Base-by-base conservation (phyloP, 2,113 vertebrate genomes). In the Chloebia gouldiae region DNA sequence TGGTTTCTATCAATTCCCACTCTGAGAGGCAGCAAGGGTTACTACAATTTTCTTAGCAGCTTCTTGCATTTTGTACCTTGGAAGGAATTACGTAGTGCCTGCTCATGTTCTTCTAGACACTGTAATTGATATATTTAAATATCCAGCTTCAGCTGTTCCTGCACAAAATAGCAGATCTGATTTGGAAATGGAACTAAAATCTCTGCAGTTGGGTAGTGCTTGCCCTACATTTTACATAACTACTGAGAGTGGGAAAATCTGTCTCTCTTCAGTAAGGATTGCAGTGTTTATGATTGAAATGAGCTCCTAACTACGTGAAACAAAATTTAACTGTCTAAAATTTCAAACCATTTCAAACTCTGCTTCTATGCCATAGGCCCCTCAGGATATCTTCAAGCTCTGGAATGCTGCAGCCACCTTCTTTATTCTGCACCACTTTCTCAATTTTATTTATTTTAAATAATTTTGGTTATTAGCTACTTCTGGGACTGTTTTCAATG, bases 51-150 rank as follows among this genome's bases (percentile, higher is more conserved):
- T 94, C 81, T 85, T 35, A 80, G 71, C 75, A 87, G 93, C 78
- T 89, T 82, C 93, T 85, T 96, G 91, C 73, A 57, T 92, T 97
- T 85, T 95, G 70, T 89, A 85, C 78, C 87, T 87, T 87, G 89
- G 81, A 89, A 90, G 37, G 54, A 89, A 87, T 87, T 65, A 65
- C 0, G 0, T 28, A 30, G 81, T 63, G 78, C 53, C 75, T 73
- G 77, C 25, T 23, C 16, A 22, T 81, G 92, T 45, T 90, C 73
- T 40, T 44, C 30, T 39, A 39, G 73, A 49, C 0, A 6, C 13
- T 65, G 28, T 33, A 64, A 57, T 47, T 72, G 71, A n/a, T 87
- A 40, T 37, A 72, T 77, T 92, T 37, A 42, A 23, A 69, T 57
- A 64, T 65, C 57, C 37, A 15, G 4, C 37, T 88, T 64, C 39